phyloP scores from a whole-genome alignment of 1,140 invertebrate genomes.

The Leptopilina clavipes region DNA sequence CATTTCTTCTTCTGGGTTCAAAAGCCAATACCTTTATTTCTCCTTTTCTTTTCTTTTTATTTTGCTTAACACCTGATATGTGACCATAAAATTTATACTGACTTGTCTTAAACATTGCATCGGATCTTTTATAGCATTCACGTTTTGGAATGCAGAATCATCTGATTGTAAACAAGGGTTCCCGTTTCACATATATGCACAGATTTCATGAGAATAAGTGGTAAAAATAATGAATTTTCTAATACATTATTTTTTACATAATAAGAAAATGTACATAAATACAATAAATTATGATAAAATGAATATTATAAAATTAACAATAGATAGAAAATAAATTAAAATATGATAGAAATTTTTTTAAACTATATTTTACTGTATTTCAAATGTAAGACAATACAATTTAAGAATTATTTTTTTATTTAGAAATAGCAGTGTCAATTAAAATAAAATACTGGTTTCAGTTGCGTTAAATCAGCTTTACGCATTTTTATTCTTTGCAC shows the following conservation, averaged over 20 bases:
- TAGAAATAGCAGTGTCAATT: background rate
- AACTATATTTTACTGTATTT: too few species aligned
- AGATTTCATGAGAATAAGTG: background rate
- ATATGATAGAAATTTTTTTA: too few species aligned
- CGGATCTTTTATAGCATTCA: constrained; percentile 20
- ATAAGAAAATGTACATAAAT: too few species aligned
- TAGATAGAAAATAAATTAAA: too few species aligned
- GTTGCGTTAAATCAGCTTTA: background rate
- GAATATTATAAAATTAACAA: too few species aligned
- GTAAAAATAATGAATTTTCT: background rate
- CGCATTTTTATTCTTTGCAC: constrained; percentile 47
- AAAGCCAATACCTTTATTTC: background rate
- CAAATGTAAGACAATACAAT: too few species aligned
- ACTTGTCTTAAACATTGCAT: constrained; percentile 14
- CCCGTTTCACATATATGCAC: constrained; percentile 12
- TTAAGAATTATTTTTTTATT: background rate
- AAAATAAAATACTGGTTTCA: background rate
- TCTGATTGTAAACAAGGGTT: constrained; percentile 25
- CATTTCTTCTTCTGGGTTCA: background rate
- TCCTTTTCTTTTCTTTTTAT: background rate
- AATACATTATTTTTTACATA: background rate
- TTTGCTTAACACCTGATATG: background rate
- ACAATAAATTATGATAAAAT: too few species aligned
- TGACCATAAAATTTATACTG: background rate
- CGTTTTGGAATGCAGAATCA: constrained; percentile 22